Evolutionary conservation across 1,140 invertebrate genomes (phyloP).

Genomic region (Drosophila littoralis): DNA sequence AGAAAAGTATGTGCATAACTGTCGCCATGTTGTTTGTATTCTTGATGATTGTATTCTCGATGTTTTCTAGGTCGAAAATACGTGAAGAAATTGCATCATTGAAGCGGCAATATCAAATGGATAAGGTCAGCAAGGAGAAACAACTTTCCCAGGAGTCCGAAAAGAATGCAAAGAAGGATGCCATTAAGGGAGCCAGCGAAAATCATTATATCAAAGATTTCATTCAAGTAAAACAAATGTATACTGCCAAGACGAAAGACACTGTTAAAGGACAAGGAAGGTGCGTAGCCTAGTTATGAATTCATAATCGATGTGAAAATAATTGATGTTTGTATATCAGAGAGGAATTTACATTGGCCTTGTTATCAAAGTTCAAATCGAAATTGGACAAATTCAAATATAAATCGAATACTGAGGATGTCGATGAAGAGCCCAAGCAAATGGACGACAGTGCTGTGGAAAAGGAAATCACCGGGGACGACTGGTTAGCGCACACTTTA

Average conservation of each 20-base stretch:
- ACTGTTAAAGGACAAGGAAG: constrained; percentile 89
- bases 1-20: constrained; percentile 86
- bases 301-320: not conserved
- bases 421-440: constrained; percentile 26
- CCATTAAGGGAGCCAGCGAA: constrained; percentile 74
- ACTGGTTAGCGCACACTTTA: constrained; percentile 91
- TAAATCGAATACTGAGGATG: constrained; percentile 83
- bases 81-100: constrained; percentile 90
- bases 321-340: constrained; percentile 73
- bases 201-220: constrained; percentile 88
- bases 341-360: constrained; percentile 90
- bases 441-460: constrained; percentile 66
- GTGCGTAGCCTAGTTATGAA: constrained; percentile 61
- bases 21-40: not conserved
- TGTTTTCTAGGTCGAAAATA: constrained; percentile 89
- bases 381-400: constrained; percentile 90
- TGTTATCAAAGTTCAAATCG: constrained; percentile 93
- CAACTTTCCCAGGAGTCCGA: constrained; percentile 72
- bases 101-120: constrained; percentile 89
- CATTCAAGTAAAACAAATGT: constrained; percentile 91
- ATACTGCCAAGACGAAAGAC: constrained; percentile 88
- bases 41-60: not conserved
- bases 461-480: constrained; percentile 86
- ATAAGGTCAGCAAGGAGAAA: constrained; percentile 85
- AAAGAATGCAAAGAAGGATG: constrained; percentile 84